These are phyloP conservation scores for Odontesthes bonariensis DNA, from an alignment of 2,113 vertebrate species.

Conservation along the genomic window DNA sequence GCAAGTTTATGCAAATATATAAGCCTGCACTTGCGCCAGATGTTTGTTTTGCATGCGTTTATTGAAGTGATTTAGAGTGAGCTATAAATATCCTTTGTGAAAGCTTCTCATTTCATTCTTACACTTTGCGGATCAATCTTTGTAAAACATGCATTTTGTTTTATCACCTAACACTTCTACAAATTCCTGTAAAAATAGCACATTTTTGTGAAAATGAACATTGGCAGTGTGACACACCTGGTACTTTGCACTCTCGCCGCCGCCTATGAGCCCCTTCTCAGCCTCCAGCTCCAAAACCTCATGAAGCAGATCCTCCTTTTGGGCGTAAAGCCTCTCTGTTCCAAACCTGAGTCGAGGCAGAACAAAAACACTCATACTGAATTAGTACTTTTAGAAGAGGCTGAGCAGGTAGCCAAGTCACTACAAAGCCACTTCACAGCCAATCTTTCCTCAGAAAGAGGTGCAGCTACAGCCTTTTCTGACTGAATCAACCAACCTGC, in stretches of 20 bases:
- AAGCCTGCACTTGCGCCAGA: no score
- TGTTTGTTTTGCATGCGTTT: no score
- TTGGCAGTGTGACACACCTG: constrained; percentile 53
- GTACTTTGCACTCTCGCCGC: constrained; percentile 75
- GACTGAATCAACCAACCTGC: constrained; percentile 70
- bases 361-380: background rate
- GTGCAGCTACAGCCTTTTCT: background rate
- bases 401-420: background rate
- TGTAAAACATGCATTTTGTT: no score
- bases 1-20: no score
- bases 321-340: constrained; percentile 82
- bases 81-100: no score
- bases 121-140: no score
- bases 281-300: constrained; percentile 85
- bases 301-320: constrained; percentile 84
- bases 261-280: constrained; percentile 74
- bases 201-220: no score
- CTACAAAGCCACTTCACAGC: background rate
- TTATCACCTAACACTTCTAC: no score
- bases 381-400: no score
- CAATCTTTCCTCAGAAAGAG: background rate
- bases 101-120: no score
- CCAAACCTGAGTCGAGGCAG: constrained; percentile 75
- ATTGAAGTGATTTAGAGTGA: no score
- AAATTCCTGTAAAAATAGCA: no score